Percentiles rank a stretch among this genome's conserved stretches.
Conservation (phyloP, 2,888 invertebrate species). For the Tinea semifulvella region DNA sequence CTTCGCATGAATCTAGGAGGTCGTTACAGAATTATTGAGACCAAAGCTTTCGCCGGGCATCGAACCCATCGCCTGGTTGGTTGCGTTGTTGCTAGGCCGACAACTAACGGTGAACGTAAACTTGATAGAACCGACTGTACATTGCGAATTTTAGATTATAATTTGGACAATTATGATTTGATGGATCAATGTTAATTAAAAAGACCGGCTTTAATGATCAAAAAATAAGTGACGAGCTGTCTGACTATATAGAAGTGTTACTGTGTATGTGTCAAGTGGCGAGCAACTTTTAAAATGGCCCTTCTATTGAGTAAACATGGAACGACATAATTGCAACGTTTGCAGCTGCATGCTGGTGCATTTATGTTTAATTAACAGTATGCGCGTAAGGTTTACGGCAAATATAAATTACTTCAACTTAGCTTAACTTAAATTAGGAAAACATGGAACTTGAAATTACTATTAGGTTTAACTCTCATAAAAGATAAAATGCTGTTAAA, state of each 20-base stretch:
- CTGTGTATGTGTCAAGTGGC: conserved; percentile 4
- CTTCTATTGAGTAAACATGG: neutral
- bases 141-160: conserved; percentile 4
- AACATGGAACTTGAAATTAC: too few species aligned
- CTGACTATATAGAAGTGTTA: neutral
- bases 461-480: too few species aligned
- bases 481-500: too few species aligned
- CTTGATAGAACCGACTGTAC: conserved; percentile 9
- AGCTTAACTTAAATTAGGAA: too few species aligned
- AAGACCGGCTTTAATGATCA: neutral
- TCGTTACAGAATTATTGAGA: conserved; percentile 33
- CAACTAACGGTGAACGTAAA: conserved; percentile 11
- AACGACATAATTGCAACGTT: conserved; percentile 1
- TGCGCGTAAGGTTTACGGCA: neutral
- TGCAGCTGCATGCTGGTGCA: conserved; percentile 5
- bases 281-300: neutral
- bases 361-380: neutral
- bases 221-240: too few species aligned
- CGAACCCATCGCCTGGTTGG: conserved; percentile 44
- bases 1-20: conserved; percentile 41
- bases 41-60: conserved; percentile 50
- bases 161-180: neutral
- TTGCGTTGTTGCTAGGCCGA: conserved; percentile 36
- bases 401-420: neutral
- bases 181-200: neutral